phyloP scores from a whole-genome alignment of 2,797 vertebrate species.

The Kryptopterus vitreolus region DNA sequence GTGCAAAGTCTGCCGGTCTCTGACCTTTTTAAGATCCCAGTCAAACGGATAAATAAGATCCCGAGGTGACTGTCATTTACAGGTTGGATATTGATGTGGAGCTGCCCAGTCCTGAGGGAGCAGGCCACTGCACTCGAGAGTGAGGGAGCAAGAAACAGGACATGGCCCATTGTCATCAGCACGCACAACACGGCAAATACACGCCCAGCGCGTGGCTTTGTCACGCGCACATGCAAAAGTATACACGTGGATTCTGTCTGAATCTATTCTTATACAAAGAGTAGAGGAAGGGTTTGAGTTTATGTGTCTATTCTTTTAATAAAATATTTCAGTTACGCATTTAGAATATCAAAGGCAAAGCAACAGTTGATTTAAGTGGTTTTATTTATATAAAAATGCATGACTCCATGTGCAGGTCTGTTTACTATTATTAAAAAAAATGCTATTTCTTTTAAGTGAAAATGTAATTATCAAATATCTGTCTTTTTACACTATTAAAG shows the following conservation, averaged over 20 bases:
- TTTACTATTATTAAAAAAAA: too few relatives aligned
- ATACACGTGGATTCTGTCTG: neutral
- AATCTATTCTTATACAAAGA: neutral
- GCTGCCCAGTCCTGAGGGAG: conserved; percentile 54
- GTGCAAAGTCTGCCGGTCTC: conserved; percentile 46
- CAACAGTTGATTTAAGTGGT: neutral
- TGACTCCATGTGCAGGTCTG: too few relatives aligned
- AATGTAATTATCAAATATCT: too few relatives aligned
- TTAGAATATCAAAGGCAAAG: neutral
- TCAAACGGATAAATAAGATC: conserved; percentile 77
- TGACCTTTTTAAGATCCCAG: conserved; percentile 80
- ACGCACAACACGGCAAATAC: conserved; percentile 15
- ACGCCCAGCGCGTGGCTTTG: conserved; percentile 2
- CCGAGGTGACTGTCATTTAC: conserved; percentile 81
- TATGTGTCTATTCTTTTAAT: neutral
- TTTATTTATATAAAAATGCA: too few relatives aligned
- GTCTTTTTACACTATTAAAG: too few relatives aligned
- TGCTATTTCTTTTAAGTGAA: neutral
- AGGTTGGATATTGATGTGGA: conserved; percentile 73
- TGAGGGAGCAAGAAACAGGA: conserved; percentile 31
- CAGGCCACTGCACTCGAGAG: conserved; percentile 30
- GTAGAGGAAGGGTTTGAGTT: neutral
- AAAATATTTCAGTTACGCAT: neutral
- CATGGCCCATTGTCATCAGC: conserved; percentile 27
- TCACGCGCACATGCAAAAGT: neutral